phyloP scores from a whole-genome alignment of 2,797 vertebrate species.

The Carduelis carduelis region DNA sequence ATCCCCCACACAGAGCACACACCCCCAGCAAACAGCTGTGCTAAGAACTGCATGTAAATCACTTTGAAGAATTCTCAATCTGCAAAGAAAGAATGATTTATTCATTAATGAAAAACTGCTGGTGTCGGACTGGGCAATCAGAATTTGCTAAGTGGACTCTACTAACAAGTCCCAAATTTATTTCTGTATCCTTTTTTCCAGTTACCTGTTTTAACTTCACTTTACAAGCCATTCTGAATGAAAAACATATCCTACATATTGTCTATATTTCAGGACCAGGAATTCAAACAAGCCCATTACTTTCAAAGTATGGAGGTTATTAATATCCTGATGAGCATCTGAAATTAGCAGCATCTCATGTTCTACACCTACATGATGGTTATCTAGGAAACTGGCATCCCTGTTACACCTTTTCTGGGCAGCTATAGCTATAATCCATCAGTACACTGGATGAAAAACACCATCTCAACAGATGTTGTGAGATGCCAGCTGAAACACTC shows the following conservation, averaged over 20 bases:
- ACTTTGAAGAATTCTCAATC: conserved; percentile 47
- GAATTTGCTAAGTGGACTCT: not conserved
- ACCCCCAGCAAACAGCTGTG: conserved; percentile 55
- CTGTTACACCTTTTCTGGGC: conserved; percentile 10
- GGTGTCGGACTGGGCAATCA: not conserved
- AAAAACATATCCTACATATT: not conserved
- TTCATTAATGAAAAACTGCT: conserved; percentile 14
- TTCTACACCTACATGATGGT: conserved; percentile 47
- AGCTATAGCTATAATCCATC: not conserved
- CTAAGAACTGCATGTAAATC: conserved; percentile 3
- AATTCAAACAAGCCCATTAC: conserved; percentile 23
- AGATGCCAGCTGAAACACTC: conserved; percentile 47
- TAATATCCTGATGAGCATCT: conserved; percentile 53
- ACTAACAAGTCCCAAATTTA: not conserved
- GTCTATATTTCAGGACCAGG: not conserved
- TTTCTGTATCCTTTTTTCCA: not conserved
- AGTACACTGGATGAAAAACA: conserved; percentile 39
- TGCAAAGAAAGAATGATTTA: not conserved
- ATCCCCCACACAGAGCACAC: conserved; percentile 53
- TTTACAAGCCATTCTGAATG: not conserved
- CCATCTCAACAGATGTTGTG: not conserved
- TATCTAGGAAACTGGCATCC: conserved; percentile 49
- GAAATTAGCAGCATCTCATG: conserved; percentile 54
- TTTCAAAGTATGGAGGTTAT: conserved; percentile 22
- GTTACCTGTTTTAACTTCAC: not conserved